Conservation (phyloP, 2,113 vertebrate genomes). For the Madoqua kirkii region DNA sequence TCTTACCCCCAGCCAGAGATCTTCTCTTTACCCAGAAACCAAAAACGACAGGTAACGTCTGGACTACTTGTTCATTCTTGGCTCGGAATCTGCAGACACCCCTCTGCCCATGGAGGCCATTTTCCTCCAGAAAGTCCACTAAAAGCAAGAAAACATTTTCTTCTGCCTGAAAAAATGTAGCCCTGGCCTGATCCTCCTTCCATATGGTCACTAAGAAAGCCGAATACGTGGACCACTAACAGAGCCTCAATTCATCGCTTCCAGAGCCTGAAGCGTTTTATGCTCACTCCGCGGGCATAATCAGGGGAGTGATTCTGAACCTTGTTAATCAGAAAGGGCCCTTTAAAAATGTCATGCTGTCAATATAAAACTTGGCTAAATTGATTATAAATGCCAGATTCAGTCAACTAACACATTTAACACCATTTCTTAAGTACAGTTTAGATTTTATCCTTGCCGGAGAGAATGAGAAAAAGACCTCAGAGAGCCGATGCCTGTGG, state of each 20-base stretch:
- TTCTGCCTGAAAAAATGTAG: slow-evolving; percentile 19
- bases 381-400: slow-evolving; percentile 78
- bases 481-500: slow-evolving; percentile 3
- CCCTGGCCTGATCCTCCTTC: slow-evolving; percentile 3
- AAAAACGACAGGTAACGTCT: neutral
- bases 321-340: slow-evolving; percentile 80
- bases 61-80: neutral
- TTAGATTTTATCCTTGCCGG: slow-evolving; percentile 67
- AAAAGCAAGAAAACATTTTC: neutral
- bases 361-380: slow-evolving; percentile 78
- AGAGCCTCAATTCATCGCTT: slow-evolving; percentile 68
- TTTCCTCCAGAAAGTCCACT: neutral
- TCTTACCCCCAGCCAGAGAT: neutral
- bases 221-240: neutral
- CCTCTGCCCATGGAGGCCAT: neutral
- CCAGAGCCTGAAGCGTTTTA: slow-evolving; percentile 71
- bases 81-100: neutral
- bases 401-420: slow-evolving; percentile 76
- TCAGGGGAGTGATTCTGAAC: slow-evolving; percentile 77
- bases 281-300: slow-evolving; percentile 71
- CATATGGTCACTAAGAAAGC: slow-evolving; percentile 54
- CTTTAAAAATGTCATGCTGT: slow-evolving; percentile 77
- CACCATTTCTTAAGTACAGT: slow-evolving; percentile 70
- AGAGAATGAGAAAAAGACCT: slow-evolving; percentile 66
- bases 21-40: neutral